These are phyloP conservation scores for Trematocara nigrifrons DNA, from an alignment of 2,113 vertebrate species.

Conservation along the genomic window DNA sequence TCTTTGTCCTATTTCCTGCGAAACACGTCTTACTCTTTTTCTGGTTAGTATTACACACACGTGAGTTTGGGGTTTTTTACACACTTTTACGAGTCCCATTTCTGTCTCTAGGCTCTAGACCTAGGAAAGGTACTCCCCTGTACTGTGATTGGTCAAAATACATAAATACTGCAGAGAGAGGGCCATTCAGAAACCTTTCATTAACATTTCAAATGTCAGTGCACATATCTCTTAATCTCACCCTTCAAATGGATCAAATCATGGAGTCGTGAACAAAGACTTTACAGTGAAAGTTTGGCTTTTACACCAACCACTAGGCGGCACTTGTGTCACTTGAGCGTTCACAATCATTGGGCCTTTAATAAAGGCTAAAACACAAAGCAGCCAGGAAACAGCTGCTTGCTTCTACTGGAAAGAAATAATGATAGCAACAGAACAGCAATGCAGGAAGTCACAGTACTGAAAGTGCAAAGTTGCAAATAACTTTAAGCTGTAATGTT, in stretches of 20 bases:
- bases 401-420: neutral
- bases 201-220: neutral
- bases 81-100: neutral
- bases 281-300: neutral
- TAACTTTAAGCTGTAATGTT: neutral
- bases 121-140: fast-evolving
- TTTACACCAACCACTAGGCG: neutral
- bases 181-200: neutral
- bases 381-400: neutral
- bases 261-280: neutral
- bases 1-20: fast-evolving
- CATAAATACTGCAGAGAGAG: neutral
- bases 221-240: neutral
- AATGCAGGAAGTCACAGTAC: neutral
- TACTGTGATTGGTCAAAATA: neutral
- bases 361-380: neutral
- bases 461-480: neutral
- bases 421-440: neutral
- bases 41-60: neutral
- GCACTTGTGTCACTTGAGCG: fast-evolving
- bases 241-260: neutral
- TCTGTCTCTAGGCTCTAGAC: neutral
- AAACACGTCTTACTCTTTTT: neutral
- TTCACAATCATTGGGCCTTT: fast-evolving
- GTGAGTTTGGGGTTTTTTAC: fast-evolving